Evolutionary conservation across 2,797 vertebrate genomes (phyloP), one percentile per base, ranked within the genome.

Genomic region (Taenioides sp.): DNA sequence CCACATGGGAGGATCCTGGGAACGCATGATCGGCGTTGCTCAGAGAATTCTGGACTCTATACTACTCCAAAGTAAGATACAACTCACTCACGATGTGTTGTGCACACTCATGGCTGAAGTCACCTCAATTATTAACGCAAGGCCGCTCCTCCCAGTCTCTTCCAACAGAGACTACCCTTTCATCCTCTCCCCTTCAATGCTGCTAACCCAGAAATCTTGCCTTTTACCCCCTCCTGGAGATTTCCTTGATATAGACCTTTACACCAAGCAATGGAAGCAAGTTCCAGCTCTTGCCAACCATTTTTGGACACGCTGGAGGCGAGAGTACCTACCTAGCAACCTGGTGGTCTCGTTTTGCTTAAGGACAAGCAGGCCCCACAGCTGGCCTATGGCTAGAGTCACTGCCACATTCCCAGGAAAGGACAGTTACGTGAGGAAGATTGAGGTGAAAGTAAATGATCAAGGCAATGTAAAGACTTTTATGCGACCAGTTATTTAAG

Each of bases 11-110:
- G 27, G 27, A 3, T 28, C 27, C 27, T 28, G 27, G 27, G 27
- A 66, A 5, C 57, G 25, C 57, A 79, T 82, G 77, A 82, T 76
- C 18, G 60, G 73, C 1, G 22, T 79, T 5, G 73, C 76, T 25
- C 67, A 64, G 67, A 78, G 47, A 50, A 50, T 50, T 1, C 16
- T 50, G 47, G 47, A 50, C 58, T 73, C 70, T 0, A 73, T 76
- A 76, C 75, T 82, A 3, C n/a, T 75, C 28, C 63, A 78, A 67
- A 52, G 69, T 2, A 79, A 76, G 47, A 27, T 61, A 34, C 73
- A 68, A 20, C 67, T 79, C 10, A 76, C 69, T 3, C 63, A 76
- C n/a, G 60, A 80, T 60, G 73, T 55, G 47, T 50, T 50, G 16
- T 50, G 47, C 47, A 50, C 47, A 3, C 2, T 50, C 16, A 50